Base-by-base conservation (phyloP, 2,888 invertebrate genomes). In the Hirtodrosophila trivittata region DNA sequence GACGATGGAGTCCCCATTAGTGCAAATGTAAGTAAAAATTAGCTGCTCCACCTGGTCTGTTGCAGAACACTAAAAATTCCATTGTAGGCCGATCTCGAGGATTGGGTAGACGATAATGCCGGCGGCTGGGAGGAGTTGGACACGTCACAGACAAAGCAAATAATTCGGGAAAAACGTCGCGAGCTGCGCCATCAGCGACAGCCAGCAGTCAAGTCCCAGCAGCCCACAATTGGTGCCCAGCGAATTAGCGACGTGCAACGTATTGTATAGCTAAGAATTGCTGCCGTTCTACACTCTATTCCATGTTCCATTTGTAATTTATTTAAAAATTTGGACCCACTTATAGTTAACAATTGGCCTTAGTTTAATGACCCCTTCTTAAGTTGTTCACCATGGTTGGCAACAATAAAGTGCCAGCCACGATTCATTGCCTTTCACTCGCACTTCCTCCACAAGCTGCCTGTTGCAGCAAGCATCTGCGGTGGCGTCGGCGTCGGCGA, bases 61-160 rank as follows among this genome's bases (percentile, higher is more conserved):
- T 13, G 4, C 1, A 16, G 0, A 1, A 37, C 10, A 13, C 12
- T 37, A 5, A 10, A 10, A 10, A 18, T 10, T 25, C 21, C 5
- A 35, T 56, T 58, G 9, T 50, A 92, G 92, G 91, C 91, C 39
- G 92, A 93, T 67, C 88, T 92, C 10, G 92, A 91, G 72, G 92
- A 92, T 66, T 93, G 93, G 92, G 91, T 91, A 56, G 92, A 92
- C 45, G 92, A 92, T 64, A 88, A 89, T 63, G 64, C 82, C 5
- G 90, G 89, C n/a, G 91, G 91, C 25, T 92, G 92, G 92, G 92
- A 92, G 65, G 92, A 92, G 71, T 76, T 90, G 57, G 89, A 90
- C 59, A 85, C 88, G 1, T 89, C 90, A 43, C 86, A 89, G 30
- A 89, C 91, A 1, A 91, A 90, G 54, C 87, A 90, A 60, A 69